Conservation (phyloP, 1,140 invertebrate species). For the Lasioglossum albipes region DNA sequence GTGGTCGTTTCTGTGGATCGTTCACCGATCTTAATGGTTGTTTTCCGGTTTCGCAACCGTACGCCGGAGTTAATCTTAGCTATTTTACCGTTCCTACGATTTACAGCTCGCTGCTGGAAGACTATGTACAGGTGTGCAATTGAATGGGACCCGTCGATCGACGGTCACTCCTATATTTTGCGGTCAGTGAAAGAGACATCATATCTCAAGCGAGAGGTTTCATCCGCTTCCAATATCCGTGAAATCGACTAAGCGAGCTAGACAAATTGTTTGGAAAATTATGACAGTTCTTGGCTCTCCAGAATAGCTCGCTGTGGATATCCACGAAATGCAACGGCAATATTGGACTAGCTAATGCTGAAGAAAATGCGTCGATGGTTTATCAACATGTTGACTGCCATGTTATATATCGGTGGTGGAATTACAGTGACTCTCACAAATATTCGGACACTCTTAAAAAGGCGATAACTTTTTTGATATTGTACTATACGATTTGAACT, state of each 20-base stretch:
- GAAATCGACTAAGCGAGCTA: not conserved
- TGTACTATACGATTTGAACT: too few relatives aligned
- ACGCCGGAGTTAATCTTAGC: slow-evolving; percentile 46
- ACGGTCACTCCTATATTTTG: not conserved
- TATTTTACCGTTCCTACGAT: slow-evolving; percentile 27
- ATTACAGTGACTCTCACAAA: too few relatives aligned
- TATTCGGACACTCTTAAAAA: too few relatives aligned
- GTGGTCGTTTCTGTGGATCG: slow-evolving; percentile 42
- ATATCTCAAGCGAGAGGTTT: not conserved
- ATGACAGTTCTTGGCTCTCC: too few relatives aligned
- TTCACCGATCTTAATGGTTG: slow-evolving; percentile 49
- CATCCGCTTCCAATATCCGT: not conserved
- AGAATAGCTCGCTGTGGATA: too few relatives aligned
- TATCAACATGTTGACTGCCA: too few relatives aligned
- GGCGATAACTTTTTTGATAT: too few relatives aligned
- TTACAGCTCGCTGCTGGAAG: not conserved
- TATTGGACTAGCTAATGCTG: too few relatives aligned
- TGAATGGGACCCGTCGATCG: not conserved
- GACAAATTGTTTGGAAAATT: too few relatives aligned
- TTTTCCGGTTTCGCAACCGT: slow-evolving; percentile 54
- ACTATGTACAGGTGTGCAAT: slow-evolving; percentile 5
- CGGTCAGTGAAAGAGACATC: not conserved
- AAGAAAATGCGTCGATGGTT: too few relatives aligned
- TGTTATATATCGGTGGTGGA: too few relatives aligned
- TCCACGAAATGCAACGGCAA: too few relatives aligned